Evolutionary conservation across 1,140 invertebrate species (phyloP), one percentile per base, ranked within the genome.

Genomic region (Coelopa frigida): DNA sequence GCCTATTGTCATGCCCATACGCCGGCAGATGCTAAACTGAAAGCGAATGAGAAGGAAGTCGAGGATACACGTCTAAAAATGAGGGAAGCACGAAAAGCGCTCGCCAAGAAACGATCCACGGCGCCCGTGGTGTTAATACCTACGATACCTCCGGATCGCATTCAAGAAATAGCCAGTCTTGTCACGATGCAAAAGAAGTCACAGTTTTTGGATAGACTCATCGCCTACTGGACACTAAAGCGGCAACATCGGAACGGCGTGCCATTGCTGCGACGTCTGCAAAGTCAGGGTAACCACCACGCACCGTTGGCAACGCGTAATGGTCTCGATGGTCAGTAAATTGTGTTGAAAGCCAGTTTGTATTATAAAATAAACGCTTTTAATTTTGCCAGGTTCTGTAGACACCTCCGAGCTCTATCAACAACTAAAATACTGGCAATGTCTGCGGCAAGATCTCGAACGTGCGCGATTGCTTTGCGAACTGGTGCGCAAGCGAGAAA

Each of bases 1-100:
- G 94, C 94, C 11, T 98, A 87, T 65, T 98, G 95, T 70, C 90
- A 97, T 70, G 79, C 87, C 5, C 94, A 98, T 68, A 89, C 91
- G 1, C 93, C 94, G 0, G 73, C 83, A 0, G 88, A 92, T 72
- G 82, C 61, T 23, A 67, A 62, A 47, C 49, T 56, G 0, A 70
- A 59, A 36, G 61, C 59, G 12, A 64, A 61, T 42, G 56, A 61
- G 6, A 56, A 59, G 18, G 60, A 63, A 18, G 55, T 62, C 10
- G 63, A 68, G 45, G 66, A 71, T 26, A 68, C 67, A 22, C 59
- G 64, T 26, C 48, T 67, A 27, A 85, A 86, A 68, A 84, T 87
- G 80, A 80, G 82, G 51, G 81, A 89, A 72, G 86, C 87, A 0
- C 75, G 80, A n/a, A 78, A 81, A 36, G 74, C 80, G 5, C 56